Evolutionary conservation across 1,140 invertebrate species (phyloP), one percentile per base, ranked within the genome.

Genomic region (Drosophila setifemur): DNA sequence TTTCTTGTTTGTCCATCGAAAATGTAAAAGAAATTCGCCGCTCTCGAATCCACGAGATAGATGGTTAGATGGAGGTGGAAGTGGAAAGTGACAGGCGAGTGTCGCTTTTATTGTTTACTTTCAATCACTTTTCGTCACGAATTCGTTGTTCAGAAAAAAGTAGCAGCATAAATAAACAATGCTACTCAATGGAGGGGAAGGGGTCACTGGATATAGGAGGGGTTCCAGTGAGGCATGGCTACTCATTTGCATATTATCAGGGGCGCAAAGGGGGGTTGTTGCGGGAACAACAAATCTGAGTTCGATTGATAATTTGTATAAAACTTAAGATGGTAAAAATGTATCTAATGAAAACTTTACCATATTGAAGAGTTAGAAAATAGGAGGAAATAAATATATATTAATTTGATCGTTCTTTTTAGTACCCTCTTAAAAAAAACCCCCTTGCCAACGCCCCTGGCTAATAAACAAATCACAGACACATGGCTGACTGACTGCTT

Each of bases 91-190:
- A 57, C 76, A 14, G 61, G 60, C 37, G 76, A 81, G 81, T 86
- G 81, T 86, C 72, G 81, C 82, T 86, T 86, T 86, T 81, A 86
- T 89, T 89, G 85, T 89, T 89, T 89, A 87, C 76, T 83, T 89
- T 89, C 85, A 89, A 89, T 89, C 88, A 89, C 88, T 82, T 89
- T 89, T 89, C 83, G 88, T 89, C 88, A 89, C 88, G 88, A 89
- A 89, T 78, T 73, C 73, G 48, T 77, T 29, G 39, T 44, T 54
- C 48, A 39, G 47, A 48, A 70, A 54, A n/a, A 52, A 73, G 48
- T 52, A 73, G 47, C 39, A 35, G 12, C 64, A 79, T 66, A 77
- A 69, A 83, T 73, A 72, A 68, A 74, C 70, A 60, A 76, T 52
- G 68, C n/a, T 26, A 31, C 14, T 3, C 26, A 44, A 12, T 23